Conservation (phyloP, 2,888 invertebrate genomes). For the Monopis laevigella region DNA sequence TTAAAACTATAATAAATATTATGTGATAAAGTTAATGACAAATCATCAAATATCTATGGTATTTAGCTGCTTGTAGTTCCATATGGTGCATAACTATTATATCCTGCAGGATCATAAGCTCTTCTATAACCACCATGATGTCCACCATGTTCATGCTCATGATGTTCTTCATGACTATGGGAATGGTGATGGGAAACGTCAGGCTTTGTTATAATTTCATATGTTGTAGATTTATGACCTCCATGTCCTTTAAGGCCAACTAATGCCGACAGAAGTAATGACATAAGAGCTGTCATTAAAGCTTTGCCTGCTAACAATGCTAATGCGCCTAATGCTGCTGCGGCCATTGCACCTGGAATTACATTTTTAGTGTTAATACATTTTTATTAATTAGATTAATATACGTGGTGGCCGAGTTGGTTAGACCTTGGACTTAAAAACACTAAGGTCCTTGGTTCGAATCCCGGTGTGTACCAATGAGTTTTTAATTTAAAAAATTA, state of each 20-base stretch:
- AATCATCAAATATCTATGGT: background rate
- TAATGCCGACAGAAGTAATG: constrained; percentile 78
- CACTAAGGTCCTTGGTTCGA: too few species aligned
- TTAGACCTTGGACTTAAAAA: too few species aligned
- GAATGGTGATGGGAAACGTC: constrained; percentile 76
- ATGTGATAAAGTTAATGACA: constrained; percentile 9
- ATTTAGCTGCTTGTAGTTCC: constrained; percentile 26
- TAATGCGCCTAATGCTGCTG: constrained; percentile 77
- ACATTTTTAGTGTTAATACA: too few species aligned
- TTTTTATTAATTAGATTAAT: too few species aligned
- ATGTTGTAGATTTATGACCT: constrained; percentile 78
- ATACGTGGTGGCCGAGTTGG: too few species aligned
- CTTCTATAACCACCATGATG: constrained; percentile 63
- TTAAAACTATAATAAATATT: constrained; percentile 10
- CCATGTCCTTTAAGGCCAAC: constrained; percentile 79
- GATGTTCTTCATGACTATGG: constrained; percentile 75
- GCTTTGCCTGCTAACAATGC: constrained; percentile 87
- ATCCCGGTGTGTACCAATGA: too few species aligned
- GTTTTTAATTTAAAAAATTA: too few species aligned
- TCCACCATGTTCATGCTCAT: constrained; percentile 61
- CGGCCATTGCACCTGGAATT: constrained; percentile 71
- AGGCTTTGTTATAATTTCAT: constrained; percentile 86
- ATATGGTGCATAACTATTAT: constrained; percentile 54
- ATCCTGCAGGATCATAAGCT: constrained; percentile 51
- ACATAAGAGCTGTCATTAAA: constrained; percentile 82